A percentile compares a stretch with the other conserved stretches of the same genome.
Conservation (phyloP, 2,797 vertebrate species). For the Sebastes cheni region DNA sequence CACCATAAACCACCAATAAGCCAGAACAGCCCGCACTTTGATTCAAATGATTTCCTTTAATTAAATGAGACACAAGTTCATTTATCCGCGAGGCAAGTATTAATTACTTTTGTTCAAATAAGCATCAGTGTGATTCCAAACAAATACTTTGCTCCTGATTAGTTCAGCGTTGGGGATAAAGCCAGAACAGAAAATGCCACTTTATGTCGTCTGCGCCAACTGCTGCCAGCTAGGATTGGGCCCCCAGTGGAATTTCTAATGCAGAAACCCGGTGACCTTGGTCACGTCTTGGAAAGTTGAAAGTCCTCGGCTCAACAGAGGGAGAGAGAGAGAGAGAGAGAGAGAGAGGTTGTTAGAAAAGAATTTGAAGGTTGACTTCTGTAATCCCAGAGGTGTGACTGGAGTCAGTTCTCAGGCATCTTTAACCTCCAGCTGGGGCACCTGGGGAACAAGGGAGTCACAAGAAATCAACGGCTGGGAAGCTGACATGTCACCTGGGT, state of each 20-base stretch:
- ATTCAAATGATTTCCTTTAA: constrained; percentile 41
- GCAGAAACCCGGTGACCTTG: constrained; percentile 54
- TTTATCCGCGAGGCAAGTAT: constrained; percentile 20
- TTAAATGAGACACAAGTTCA: constrained; percentile 18
- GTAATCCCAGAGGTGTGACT: constrained; percentile 77
- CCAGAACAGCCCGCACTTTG: constrained; percentile 5
- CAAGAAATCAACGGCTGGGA: constrained; percentile 45
- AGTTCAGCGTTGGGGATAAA: constrained; percentile 19
- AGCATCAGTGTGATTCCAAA: constrained; percentile 3
- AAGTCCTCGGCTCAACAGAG: background rate
- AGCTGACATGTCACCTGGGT: constrained; percentile 46
- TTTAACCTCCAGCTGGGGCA: constrained; percentile 49
- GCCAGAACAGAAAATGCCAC: constrained; percentile 21
- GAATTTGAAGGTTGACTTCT: constrained; percentile 53
- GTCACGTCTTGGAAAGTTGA: constrained; percentile 32
- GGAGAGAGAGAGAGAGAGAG: background rate
- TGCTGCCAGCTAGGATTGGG: constrained; percentile 19
- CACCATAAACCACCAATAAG: background rate
- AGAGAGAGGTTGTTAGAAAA: constrained; percentile 14
- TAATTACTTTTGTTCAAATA: constrained; percentile 46
- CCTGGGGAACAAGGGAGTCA: constrained; percentile 46
- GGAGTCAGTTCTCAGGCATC: constrained; percentile 51
- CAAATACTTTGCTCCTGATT: constrained; percentile 20
- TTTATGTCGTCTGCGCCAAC: constrained; percentile 18
- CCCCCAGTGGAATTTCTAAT: constrained; percentile 56